A percentile compares a stretch with the other conserved stretches of the same genome.
phyloP scores from a whole-genome alignment of 2,888 invertebrate species.

The Hirtodrosophila cameraria region DNA sequence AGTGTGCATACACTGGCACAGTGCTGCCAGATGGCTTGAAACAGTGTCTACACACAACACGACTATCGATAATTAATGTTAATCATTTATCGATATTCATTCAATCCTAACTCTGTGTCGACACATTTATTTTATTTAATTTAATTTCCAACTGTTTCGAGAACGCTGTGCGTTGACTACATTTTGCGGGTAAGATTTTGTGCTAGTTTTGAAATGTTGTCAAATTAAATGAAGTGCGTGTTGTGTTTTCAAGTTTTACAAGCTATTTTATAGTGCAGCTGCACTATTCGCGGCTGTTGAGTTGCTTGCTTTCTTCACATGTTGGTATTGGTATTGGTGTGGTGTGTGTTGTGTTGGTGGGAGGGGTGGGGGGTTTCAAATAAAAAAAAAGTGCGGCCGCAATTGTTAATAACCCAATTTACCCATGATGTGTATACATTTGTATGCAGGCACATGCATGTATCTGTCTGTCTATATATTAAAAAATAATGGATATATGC shows the following conservation, averaged over 20 bases:
- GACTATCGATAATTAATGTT: conserved; percentile 25
- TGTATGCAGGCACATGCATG: background rate
- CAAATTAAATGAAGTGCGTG: background rate
- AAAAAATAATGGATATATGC: conserved; percentile 19
- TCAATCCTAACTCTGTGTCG: conserved; percentile 37
- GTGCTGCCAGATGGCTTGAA: background rate
- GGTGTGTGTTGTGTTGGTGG: too few relatives aligned
- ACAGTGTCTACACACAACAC: background rate
- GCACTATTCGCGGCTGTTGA: conserved; percentile 18
- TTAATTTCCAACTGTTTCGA: conserved; percentile 35
- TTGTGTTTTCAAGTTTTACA: background rate
- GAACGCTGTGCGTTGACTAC: conserved; percentile 28
- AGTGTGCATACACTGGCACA: conserved; percentile 35
- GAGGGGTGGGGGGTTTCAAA: conserved; percentile 2
- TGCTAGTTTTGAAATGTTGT: background rate
- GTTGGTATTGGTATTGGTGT: conserved; percentile 10
- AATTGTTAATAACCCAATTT: conserved; percentile 37
- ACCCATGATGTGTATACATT: conserved; percentile 1
- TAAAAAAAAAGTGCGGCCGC: conserved; percentile 14
- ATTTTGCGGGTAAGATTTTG: conserved; percentile 38
- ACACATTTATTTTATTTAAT: conserved; percentile 46
- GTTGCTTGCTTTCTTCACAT: conserved; percentile 15
- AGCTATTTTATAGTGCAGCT: conserved; percentile 4
- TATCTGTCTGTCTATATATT: conserved; percentile 9
- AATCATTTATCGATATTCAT: conserved; percentile 31